Evolutionary conservation across 2,113 vertebrate genomes (phyloP).

Genomic region (Marmota flaviventris): DNA sequence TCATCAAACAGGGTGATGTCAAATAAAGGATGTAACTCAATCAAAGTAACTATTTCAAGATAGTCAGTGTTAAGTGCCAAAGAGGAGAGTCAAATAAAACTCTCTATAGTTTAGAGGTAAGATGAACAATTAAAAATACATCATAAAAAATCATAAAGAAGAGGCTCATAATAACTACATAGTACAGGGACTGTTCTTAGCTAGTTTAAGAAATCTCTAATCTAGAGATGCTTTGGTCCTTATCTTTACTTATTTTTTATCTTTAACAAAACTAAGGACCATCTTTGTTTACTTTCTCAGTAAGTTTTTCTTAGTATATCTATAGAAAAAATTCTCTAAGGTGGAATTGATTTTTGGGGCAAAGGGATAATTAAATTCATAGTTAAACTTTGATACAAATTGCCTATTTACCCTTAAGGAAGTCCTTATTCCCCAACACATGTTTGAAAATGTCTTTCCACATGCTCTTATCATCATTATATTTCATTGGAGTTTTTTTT

Average conservation of each 20-base stretch:
- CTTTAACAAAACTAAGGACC: not conserved
- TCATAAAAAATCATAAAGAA: not conserved
- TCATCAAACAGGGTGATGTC: not conserved
- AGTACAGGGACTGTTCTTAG: not conserved
- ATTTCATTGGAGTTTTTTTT: not conserved
- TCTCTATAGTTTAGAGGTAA: not conserved
- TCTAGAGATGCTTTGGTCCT: not conserved
- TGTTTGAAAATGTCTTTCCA: conserved; percentile 7
- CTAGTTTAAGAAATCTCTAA: not conserved
- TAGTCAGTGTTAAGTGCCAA: not conserved
- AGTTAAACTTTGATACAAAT: not conserved
- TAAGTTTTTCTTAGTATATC: not conserved
- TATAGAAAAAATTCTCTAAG: not conserved
- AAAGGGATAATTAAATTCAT: not conserved
- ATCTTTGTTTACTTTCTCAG: not conserved
- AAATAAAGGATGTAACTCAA: not conserved
- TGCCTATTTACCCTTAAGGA: not conserved
- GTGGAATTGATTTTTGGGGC: not conserved
- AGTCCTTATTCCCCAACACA: not conserved
- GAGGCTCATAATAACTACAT: not conserved
- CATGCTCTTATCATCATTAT: not conserved
- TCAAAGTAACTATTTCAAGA: not conserved
- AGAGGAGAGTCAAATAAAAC: not conserved
- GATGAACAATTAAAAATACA: not conserved
- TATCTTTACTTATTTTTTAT: not conserved